Percentiles rank a stretch among this genome's conserved stretches.
These are phyloP conservation scores for Athene cunicularia DNA, from an alignment of 2,113 vertebrate genomes.

Conservation along the genomic window DNA sequence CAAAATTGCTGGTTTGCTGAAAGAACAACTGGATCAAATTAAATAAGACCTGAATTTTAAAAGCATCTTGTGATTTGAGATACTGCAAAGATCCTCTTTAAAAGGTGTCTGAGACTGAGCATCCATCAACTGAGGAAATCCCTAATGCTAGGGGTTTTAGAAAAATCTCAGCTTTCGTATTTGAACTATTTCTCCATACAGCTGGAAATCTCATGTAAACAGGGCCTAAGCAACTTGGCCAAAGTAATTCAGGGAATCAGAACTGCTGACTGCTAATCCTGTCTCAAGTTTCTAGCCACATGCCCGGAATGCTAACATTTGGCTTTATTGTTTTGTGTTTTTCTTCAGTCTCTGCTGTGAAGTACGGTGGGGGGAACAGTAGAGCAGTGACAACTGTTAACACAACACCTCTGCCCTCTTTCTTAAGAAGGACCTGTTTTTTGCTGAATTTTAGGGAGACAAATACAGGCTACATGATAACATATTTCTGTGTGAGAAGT, in stretches of 20 bases:
- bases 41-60: constrained; percentile 32
- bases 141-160: constrained; percentile 4
- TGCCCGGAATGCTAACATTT: not conserved
- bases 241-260: constrained; percentile 10
- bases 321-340: not conserved
- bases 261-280: constrained; percentile 21
- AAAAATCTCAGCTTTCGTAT: constrained; percentile 3
- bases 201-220: constrained; percentile 36
- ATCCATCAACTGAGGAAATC: constrained; percentile 32
- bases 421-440: not conserved
- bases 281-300: constrained; percentile 27
- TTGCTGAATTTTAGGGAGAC: not conserved
- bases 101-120: constrained; percentile 1
- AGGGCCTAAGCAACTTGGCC: not conserved
- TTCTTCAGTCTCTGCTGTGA: not conserved
- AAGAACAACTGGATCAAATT: constrained; percentile 15
- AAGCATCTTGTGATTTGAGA: constrained; percentile 31
- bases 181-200: not conserved
- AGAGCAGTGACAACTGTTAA: not conserved
- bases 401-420: not conserved
- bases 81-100: constrained; percentile 10
- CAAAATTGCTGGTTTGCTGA: not conserved
- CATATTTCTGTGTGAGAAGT: not conserved
- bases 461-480: not conserved
- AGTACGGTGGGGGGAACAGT: not conserved